These are phyloP conservation scores for Toxostoma redivivum DNA, from an alignment of 2,113 vertebrate genomes.

Conservation along the genomic window DNA sequence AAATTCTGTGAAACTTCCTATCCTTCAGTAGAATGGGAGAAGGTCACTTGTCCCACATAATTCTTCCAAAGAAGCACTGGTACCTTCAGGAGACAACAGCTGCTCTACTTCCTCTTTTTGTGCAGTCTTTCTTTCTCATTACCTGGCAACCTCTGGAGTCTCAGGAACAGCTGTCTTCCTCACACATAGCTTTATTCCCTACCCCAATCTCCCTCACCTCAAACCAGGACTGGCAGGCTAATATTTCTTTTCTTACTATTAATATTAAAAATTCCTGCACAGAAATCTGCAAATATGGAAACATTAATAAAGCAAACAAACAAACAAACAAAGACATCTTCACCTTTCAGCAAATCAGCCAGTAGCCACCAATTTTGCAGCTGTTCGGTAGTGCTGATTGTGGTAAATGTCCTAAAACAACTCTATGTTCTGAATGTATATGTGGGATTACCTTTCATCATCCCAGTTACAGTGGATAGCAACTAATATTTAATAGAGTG, in stretches of 20 bases:
- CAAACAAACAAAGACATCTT: background rate
- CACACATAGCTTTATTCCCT: background rate
- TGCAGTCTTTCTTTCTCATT: background rate
- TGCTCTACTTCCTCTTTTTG: background rate
- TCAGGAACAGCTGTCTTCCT: background rate
- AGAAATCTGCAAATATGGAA: background rate
- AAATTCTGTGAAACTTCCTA: background rate
- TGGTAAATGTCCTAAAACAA: background rate
- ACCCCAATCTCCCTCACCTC: background rate
- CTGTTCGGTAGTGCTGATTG: background rate
- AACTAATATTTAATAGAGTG: background rate
- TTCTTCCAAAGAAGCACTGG: background rate
- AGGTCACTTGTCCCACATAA: background rate
- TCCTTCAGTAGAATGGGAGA: background rate
- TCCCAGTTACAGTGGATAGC: background rate
- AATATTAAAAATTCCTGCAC: background rate
- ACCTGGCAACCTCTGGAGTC: background rate
- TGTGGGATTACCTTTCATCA: background rate
- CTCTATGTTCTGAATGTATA: background rate
- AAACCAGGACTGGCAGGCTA: background rate
- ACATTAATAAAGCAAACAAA: background rate
- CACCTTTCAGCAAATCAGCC: background rate
- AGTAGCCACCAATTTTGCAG: background rate
- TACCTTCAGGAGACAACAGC: background rate
- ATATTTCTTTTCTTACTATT: background rate